phyloP scores from a whole-genome alignment of 2,888 invertebrate genomes.

The Parasteatoda lunata region DNA sequence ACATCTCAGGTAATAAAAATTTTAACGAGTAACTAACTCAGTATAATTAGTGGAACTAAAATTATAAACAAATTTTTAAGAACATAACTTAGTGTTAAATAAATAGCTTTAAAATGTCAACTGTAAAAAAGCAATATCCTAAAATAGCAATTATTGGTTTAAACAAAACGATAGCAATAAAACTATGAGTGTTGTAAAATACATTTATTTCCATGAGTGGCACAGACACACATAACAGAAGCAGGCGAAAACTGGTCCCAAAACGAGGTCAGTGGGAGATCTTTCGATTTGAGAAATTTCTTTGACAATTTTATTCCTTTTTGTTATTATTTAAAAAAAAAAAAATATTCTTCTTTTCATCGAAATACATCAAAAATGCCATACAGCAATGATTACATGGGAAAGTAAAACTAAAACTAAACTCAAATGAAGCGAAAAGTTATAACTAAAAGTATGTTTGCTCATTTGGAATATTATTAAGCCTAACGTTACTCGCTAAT shows the following conservation, averaged over 20 bases:
- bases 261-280: slow-evolving; percentile 58
- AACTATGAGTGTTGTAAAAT: no score
- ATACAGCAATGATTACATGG: neutral
- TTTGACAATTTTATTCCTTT: slow-evolving; percentile 6
- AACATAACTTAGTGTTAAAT: no score
- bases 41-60: no score
- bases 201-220: slow-evolving; percentile 19
- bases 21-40: no score
- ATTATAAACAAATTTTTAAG: no score
- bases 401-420: neutral
- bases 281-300: slow-evolving; percentile 49
- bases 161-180: no score
- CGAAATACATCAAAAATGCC: neutral
- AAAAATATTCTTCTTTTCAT: slow-evolving; percentile 5
- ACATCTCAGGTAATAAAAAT: no score
- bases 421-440: neutral
- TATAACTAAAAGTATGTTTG: slow-evolving; percentile 25
- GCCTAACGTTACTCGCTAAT: no score
- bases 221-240: neutral
- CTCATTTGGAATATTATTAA: neutral
- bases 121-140: no score
- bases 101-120: no score
- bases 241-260: slow-evolving; percentile 42
- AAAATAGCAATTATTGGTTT: no score
- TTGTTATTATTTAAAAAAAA: neutral